Base-by-base conservation (phyloP, 2,113 vertebrate genomes). In the Pithys albifrons region DNA sequence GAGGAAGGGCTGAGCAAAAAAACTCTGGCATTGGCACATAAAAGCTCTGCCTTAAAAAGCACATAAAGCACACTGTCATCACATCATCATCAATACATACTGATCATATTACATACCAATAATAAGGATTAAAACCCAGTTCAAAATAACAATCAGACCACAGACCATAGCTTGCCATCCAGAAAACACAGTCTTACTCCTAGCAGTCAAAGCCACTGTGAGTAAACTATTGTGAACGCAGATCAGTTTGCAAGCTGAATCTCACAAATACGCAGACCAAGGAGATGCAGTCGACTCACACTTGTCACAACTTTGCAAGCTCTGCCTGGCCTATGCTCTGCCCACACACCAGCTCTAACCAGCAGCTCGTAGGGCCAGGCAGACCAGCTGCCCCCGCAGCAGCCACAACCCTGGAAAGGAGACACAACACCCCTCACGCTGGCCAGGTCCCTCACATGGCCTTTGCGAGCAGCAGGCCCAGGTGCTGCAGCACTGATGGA, bases 361-460 rank as follows among this genome's bases (percentile, higher is more conserved):
- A 29, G 39, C 4, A 4, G 31, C 33, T 29, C 4, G 0, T 1
- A 24, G 45, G 67, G 72, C 4, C 58, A 25, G 55, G 16, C 46
- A 48, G 45, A 5, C 20, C 23, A 0, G 17, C 52, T 51, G 29
- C 2, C 22, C 72, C 65, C 48, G 4, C 35, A 27, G 67, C 4
- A 8, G 45, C 19, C 75, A 31, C 66, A 48, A 6, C 17, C 14
- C 58, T 1, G 1, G 33, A 73, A 52, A n/a, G 18, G 25, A 29
- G 59, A 29, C 4, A 1, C 1, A 55, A 12, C 12, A 25, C 7
- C 15, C 35, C 20, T 20, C 61, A 6, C 0, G 6, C 55, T 20
- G 72, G 35, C 46, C 83, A 4, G 52, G 52, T 59, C 67, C 33
- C 67, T 19, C 33, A 2, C 24, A 6, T 0, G 29, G 72, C 72